phyloP scores from a whole-genome alignment of 1,140 invertebrate genomes.

The Pollicipes pollicipes region DNA sequence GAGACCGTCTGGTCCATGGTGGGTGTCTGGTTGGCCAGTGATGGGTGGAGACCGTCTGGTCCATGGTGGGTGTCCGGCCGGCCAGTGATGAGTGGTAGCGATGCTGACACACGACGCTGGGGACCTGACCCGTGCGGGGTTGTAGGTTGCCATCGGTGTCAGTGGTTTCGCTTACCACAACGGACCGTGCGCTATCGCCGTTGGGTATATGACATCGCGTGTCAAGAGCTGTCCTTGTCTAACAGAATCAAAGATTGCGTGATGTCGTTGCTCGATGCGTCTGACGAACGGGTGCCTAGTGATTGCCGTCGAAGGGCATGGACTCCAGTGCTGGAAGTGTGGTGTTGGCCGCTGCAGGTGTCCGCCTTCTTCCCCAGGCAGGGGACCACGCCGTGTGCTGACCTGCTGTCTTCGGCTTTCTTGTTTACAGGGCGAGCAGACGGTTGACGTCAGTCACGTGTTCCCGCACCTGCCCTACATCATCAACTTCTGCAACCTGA shows the following conservation, averaged over 20 bases:
- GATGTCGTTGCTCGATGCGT: too few relatives aligned
- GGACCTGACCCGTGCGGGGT: too few relatives aligned
- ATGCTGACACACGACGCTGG: too few relatives aligned
- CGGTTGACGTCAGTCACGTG: constrained; percentile 48
- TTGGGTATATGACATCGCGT: too few relatives aligned
- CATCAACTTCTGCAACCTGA: constrained; percentile 59
- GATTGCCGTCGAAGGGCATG: neutral
- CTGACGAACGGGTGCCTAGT: neutral
- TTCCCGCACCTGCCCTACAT: constrained; percentile 52
- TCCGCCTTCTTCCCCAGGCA: too few relatives aligned
- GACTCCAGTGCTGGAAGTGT: constrained; percentile 30
- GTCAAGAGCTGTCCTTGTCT: too few relatives aligned
- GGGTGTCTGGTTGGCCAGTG: constrained; percentile 35
- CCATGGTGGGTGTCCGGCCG: constrained; percentile 28
- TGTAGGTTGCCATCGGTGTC: too few relatives aligned
- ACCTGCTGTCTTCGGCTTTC: constrained; percentile 7
- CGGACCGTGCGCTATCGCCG: too few relatives aligned
- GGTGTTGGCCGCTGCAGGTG: too few relatives aligned
- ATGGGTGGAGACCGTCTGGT: constrained; percentile 43
- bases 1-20: constrained; percentile 47
- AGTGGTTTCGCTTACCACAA: too few relatives aligned
- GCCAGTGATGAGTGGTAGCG: constrained; percentile 33
- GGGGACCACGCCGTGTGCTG: too few relatives aligned
- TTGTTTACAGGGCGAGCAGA: constrained; percentile 43
- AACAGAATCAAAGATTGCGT: too few relatives aligned